Evolutionary conservation across 2,888 invertebrate species (phyloP), one percentile per base, ranked within the genome.

Genomic region (Ennomos fuscantarius): DNA sequence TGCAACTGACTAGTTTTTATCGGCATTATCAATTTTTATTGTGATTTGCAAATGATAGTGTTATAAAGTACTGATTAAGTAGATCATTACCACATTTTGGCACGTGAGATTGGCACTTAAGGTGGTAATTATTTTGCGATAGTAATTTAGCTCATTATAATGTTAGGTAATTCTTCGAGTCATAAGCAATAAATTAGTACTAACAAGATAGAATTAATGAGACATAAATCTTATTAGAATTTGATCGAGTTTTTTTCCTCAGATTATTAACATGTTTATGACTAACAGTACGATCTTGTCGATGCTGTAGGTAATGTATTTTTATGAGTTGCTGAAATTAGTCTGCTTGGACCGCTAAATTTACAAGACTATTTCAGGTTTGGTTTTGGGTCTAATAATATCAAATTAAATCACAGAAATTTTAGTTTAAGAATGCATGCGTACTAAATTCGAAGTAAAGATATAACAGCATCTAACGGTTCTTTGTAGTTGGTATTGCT

Each of bases 171-270:
- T 55, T 35, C 36, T 40, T 12, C 33, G 32, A 47, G n/a, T 51
- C 33, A 41, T 51, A 9, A 33, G 41, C 41, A 44, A 59, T 54
- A 54, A 59, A 54, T 59, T 41, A 15, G 32, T 10, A n/a, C 24
- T 59, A 59, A 59, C 41, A 13, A 59, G 53, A 9, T 52, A 41
- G 33, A 24, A 57, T 54, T 54, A 59, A 50, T 46, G 41, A 45
- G 24, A 47, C 51, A 42, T 56, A 42, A 56, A 56, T 56, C 56
- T 46, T 51, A n/a, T 10, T 41, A 33, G 24, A 45, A 56, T 42
- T 41, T 13, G 10, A 45, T 48, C 10, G 15, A 3, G 13, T 49
- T 50, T 55, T 40, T 55, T 43, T 9, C 6, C 6, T 6, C 24
- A 3, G 15, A n/a, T 37, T 11, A 47, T 39, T 24, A 24, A 6